phyloP scores from a whole-genome alignment of 1,140 invertebrate species.

The Drosophila setifemur region DNA sequence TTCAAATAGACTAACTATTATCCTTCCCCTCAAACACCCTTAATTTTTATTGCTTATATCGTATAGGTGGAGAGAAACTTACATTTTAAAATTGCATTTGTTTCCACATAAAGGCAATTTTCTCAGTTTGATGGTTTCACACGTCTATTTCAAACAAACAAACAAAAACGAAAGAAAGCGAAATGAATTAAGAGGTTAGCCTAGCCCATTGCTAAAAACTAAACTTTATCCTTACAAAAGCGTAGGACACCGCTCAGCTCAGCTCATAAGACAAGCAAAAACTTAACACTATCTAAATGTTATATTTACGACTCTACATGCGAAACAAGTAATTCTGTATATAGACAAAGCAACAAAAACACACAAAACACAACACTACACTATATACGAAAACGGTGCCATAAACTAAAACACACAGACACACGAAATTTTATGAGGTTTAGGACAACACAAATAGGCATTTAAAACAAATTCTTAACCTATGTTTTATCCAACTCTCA shows the following conservation, averaged over 20 bases:
- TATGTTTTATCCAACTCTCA: constrained; percentile 12
- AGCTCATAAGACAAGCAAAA: constrained; percentile 51
- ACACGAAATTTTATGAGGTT: constrained; percentile 52
- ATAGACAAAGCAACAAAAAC: constrained; percentile 34
- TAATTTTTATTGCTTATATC: constrained; percentile 46
- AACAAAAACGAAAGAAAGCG: constrained; percentile 19
- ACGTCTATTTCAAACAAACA: constrained; percentile 61
- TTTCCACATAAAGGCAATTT: constrained; percentile 71
- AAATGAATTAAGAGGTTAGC: constrained; percentile 36
- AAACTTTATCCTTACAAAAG: constrained; percentile 68
- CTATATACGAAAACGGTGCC: constrained; percentile 39
- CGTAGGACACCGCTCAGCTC: constrained; percentile 44
- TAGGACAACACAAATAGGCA: constrained; percentile 73
- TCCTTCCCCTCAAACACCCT: constrained; percentile 19
- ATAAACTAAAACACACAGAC: constrained; percentile 48
- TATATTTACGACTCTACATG: constrained; percentile 36
- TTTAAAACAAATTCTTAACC: constrained; percentile 45
- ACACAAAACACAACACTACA: constrained; percentile 12
- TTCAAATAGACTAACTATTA: constrained; percentile 6
- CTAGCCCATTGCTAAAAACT: constrained; percentile 63
- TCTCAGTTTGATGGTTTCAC: constrained; percentile 80
- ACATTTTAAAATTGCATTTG: constrained; percentile 75
- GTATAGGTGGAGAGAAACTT: constrained; percentile 46
- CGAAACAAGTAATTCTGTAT: constrained; percentile 33
- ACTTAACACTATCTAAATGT: constrained; percentile 55